Evolutionary conservation across 1,140 invertebrate species (phyloP).

Genomic region (Papilio xuthus): DNA sequence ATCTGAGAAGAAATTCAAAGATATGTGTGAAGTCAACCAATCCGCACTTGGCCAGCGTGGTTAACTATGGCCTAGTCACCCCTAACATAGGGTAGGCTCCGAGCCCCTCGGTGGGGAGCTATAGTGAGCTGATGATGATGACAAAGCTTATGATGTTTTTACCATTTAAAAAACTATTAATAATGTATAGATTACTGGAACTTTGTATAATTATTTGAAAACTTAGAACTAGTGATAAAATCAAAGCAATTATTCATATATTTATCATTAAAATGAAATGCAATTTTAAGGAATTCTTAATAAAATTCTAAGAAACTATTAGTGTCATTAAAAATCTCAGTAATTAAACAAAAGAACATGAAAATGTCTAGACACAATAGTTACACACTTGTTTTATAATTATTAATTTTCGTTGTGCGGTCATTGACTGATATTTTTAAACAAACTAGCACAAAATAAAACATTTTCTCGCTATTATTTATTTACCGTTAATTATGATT

Average conservation of each 20-base stretch:
- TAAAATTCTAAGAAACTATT: neutral
- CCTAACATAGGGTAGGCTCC: too few species aligned
- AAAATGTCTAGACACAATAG: conserved; percentile 32
- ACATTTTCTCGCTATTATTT: conserved; percentile 7
- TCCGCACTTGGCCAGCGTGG: too few species aligned
- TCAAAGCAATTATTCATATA: neutral
- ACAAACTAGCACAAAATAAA: neutral
- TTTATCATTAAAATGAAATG: neutral
- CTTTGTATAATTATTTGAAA: neutral
- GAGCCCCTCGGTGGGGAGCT: too few species aligned
- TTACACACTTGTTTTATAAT: conserved; percentile 8
- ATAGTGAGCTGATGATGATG: too few species aligned
- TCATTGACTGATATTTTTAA: conserved; percentile 14
- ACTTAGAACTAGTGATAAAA: too few species aligned
- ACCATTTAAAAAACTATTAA: too few species aligned
- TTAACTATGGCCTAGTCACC: too few species aligned
- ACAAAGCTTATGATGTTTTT: too few species aligned
- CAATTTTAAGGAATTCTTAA: neutral
- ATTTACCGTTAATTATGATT: conserved; percentile 14
- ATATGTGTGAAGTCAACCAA: too few species aligned
- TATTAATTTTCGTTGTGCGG: conserved; percentile 15
- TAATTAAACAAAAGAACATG: conserved; percentile 28
- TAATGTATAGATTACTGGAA: neutral
- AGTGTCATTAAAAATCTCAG: conserved; percentile 14
- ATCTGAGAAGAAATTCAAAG: too few species aligned